phyloP scores from a whole-genome alignment of 2,113 vertebrate species.

The Onychorhynchus coronatus region DNA sequence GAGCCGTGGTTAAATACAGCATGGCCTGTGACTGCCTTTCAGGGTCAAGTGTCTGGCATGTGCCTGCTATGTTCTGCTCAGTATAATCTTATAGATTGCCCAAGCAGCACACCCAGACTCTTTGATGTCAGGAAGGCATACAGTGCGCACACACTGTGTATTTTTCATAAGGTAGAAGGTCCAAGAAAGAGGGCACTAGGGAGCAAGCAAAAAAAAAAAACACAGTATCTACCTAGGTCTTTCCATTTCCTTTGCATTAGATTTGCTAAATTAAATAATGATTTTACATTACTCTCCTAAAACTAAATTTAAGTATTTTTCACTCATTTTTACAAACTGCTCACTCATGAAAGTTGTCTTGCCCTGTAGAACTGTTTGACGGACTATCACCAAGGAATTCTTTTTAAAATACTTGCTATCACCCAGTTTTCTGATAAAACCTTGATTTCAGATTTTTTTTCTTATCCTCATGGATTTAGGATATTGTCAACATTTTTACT shows the following conservation, averaged over 20 bases:
- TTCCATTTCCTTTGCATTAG: not conserved
- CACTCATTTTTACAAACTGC: not conserved
- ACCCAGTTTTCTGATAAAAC: not conserved
- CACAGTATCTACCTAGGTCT: not conserved
- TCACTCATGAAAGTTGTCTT: not conserved
- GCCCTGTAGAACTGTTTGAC: not conserved
- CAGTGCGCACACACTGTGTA: not conserved
- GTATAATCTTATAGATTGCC: slow-evolving; percentile 61
- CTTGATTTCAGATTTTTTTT: not conserved
- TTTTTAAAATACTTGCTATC: slow-evolving; percentile 1
- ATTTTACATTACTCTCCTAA: not conserved
- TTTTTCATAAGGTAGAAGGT: not conserved
- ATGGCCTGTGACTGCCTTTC: slow-evolving; percentile 36
- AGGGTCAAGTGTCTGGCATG: slow-evolving; percentile 69
- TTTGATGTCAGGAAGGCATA: slow-evolving; percentile 46
- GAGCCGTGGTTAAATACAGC: slow-evolving; percentile 36
- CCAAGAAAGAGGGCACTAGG: not conserved
- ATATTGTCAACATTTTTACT: not conserved
- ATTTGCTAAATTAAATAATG: not conserved
- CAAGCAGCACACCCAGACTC: slow-evolving; percentile 18
- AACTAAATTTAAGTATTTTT: not conserved
- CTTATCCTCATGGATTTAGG: not conserved
- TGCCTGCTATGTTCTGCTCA: slow-evolving; percentile 29
- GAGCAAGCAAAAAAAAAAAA: not conserved
- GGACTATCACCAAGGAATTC: not conserved